Evolutionary conservation across 2,888 invertebrate genomes (phyloP).

Genomic region (Anoplius nigerrimus): DNA sequence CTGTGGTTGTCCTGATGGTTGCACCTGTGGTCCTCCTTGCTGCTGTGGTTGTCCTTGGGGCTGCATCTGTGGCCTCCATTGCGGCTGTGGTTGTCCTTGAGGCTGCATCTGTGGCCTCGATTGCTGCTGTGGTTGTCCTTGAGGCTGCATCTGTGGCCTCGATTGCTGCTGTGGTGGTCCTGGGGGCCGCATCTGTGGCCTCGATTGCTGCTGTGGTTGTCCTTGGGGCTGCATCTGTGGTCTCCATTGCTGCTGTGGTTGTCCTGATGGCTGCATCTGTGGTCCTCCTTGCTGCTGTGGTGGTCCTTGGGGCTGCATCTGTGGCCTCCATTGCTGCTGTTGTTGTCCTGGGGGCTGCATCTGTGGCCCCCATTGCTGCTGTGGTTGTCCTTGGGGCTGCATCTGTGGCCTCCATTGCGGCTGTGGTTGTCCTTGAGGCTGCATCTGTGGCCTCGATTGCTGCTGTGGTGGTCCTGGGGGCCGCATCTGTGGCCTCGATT

Average conservation of each 20-base stretch:
- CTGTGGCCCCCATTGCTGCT: constrained; percentile 1
- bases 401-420: neutral
- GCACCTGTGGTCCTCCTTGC: neutral
- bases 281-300: constrained; percentile 4
- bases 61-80: neutral
- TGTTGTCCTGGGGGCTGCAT: neutral
- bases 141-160: neutral
- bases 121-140: constrained; percentile 13
- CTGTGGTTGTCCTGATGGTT: neutral
- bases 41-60: neutral
- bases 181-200: too few species aligned
- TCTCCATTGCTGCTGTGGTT: constrained; percentile 5
- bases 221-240: neutral
- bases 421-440: neutral
- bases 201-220: neutral
- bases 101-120: neutral
- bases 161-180: neutral
- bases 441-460: too few species aligned
- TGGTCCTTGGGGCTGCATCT: too few species aligned
- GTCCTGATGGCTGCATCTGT: neutral
- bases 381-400: neutral
- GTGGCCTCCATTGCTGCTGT: neutral
- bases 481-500: neutral
- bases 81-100: neutral
- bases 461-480: neutral